phyloP scores from a whole-genome alignment of 2,797 vertebrate genomes.

The Caiman crocodilus region DNA sequence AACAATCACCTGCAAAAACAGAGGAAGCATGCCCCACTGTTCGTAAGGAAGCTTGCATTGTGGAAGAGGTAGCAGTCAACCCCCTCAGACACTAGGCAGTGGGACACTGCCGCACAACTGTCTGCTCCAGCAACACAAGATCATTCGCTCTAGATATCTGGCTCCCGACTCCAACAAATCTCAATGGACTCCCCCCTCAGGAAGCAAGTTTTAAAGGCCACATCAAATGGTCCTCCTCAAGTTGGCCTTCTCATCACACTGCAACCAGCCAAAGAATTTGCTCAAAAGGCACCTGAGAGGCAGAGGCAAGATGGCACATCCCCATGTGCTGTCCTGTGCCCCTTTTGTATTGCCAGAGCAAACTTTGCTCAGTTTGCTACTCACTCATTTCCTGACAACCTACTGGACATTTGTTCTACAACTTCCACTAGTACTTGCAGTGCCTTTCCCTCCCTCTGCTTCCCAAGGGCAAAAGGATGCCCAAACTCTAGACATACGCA shows the following conservation, averaged over 20 bases:
- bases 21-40: not conserved
- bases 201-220: too few relatives aligned
- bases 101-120: not conserved
- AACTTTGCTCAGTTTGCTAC: not conserved
- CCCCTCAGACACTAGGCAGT: not conserved
- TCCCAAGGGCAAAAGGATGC: not conserved
- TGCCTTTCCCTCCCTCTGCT: not conserved
- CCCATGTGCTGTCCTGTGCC: too few relatives aligned
- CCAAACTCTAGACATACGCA: not conserved
- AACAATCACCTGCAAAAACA: not conserved
- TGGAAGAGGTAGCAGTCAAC: not conserved
- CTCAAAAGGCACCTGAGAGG: not conserved
- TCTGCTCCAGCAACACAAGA: not conserved
- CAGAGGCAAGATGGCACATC: not conserved
- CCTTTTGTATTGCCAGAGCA: too few relatives aligned
- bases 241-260: not conserved
- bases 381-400: rapidly evolving
- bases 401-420: rapidly evolving
- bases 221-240: too few relatives aligned
- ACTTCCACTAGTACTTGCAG: not conserved
- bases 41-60: not conserved
- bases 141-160: not conserved
- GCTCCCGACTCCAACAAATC: not conserved
- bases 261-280: not conserved
- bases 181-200: not conserved